These are phyloP conservation scores for Spermophilus dauricus DNA, from an alignment of 2,113 vertebrate genomes.

Conservation along the genomic window DNA sequence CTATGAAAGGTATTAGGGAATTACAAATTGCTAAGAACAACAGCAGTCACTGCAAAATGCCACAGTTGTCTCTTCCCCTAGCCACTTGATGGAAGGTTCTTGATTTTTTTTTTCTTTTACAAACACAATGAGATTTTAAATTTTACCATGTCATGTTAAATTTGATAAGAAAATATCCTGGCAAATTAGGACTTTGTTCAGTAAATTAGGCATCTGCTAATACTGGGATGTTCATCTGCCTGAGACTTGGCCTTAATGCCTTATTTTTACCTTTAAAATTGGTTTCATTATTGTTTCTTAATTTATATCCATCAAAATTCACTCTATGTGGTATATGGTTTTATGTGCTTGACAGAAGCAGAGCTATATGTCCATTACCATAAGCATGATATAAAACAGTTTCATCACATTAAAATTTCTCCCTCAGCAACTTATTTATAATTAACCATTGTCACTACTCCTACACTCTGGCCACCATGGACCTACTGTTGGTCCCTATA, in stretches of 20 bases:
- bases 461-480: fast-evolving
- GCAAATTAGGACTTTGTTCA: background rate
- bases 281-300: background rate
- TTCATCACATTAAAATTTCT: background rate
- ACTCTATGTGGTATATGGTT: background rate
- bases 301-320: background rate
- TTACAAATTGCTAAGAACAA: background rate
- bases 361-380: background rate
- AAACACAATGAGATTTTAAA: background rate
- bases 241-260: background rate
- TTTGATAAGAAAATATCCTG: background rate
- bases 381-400: background rate
- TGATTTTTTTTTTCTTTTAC: no score
- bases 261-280: background rate
- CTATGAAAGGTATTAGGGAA: background rate
- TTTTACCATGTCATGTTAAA: background rate
- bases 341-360: background rate
- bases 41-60: background rate
- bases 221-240: background rate
- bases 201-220: background rate
- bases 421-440: background rate
- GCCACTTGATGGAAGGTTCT: background rate
- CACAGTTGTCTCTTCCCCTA: background rate
- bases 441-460: background rate
- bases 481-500: background rate